A percentile compares a stretch with the other conserved stretches of the same genome.
Conservation (phyloP, 2,888 invertebrate genomes). For the Leucophenga montana region DNA sequence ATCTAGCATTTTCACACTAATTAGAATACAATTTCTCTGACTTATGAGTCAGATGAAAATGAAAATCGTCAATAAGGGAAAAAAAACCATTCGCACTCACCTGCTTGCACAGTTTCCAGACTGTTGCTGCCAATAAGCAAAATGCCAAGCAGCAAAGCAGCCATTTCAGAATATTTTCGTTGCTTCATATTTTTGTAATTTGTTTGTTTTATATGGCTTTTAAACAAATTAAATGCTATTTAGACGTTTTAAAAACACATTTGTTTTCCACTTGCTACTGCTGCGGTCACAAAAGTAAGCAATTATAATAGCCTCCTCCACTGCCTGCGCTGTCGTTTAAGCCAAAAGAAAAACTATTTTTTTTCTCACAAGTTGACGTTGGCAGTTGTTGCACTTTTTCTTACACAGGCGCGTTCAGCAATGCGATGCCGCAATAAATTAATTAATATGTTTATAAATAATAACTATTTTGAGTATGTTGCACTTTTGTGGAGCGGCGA, state of each 20-base stretch:
- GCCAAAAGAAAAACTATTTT: too few relatives aligned
- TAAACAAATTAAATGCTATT: too few relatives aligned
- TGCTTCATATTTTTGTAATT: slow-evolving; percentile 46
- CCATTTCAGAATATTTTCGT: slow-evolving; percentile 16
- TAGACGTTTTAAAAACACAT: slow-evolving; percentile 48
- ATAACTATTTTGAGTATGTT: too few relatives aligned
- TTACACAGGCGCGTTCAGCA: too few relatives aligned
- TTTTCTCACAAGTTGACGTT: too few relatives aligned
- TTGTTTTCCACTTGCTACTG: slow-evolving; percentile 37
- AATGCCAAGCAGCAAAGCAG: slow-evolving; percentile 42
- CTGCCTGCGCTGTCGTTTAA: too few relatives aligned
- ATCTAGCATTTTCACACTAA: not conserved
- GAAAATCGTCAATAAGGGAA: not conserved
- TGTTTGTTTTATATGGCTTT: too few relatives aligned
- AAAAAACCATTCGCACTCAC: slow-evolving; percentile 35
- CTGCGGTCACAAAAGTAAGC: not conserved
- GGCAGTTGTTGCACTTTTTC: too few relatives aligned
- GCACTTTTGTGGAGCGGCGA: too few relatives aligned
- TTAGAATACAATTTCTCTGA: not conserved
- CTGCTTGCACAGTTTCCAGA: slow-evolving; percentile 53
- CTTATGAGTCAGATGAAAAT: not conserved
- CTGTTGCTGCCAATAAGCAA: slow-evolving; percentile 57
- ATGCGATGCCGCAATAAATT: too few relatives aligned
- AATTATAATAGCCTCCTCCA: too few relatives aligned
- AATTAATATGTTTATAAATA: too few relatives aligned